Conservation (phyloP, 1,140 invertebrate genomes). For the Drosophila nasuta region DNA sequence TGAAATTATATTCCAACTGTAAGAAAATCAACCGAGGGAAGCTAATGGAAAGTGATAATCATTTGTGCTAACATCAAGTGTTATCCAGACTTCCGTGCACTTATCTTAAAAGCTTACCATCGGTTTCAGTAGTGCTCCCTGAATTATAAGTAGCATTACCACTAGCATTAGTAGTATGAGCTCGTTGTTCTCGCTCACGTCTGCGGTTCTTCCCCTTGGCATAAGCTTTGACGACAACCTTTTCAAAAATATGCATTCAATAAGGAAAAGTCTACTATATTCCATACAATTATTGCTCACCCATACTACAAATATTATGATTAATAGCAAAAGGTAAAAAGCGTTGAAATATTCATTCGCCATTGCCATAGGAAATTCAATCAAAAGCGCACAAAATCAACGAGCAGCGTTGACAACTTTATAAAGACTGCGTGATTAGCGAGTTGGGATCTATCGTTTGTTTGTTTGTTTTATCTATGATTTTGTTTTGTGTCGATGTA, state of each 20-base stretch:
- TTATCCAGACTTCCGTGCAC: neutral
- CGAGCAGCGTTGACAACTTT: conserved; percentile 18
- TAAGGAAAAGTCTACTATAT: neutral
- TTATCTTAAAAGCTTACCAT: conserved; percentile 11
- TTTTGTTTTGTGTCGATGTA: conserved; percentile 1
- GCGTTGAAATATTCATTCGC: conserved; percentile 1
- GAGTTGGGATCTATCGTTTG: conserved; percentile 8
- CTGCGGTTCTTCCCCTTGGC: neutral
- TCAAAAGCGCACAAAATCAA: conserved; percentile 5
- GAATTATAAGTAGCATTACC: neutral
- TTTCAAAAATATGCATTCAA: neutral
- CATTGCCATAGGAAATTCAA: conserved; percentile 9
- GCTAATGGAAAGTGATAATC: too few relatives aligned
- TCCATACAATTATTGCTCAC: conserved; percentile 8
- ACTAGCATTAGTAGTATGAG: conserved; percentile 7
- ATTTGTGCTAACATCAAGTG: neutral
- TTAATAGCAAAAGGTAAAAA: neutral
- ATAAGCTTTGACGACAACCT: conserved; percentile 4
- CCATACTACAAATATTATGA: conserved; percentile 10
- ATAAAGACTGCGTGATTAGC: conserved; percentile 13
- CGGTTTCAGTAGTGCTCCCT: neutral
- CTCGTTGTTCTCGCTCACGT: neutral
- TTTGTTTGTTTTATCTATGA: conserved; percentile 6
- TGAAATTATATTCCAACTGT: neutral
- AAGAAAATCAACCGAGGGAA: neutral